These are phyloP conservation scores for Cheilosia soror DNA, from an alignment of 2,888 invertebrate species.

Conservation along the genomic window DNA sequence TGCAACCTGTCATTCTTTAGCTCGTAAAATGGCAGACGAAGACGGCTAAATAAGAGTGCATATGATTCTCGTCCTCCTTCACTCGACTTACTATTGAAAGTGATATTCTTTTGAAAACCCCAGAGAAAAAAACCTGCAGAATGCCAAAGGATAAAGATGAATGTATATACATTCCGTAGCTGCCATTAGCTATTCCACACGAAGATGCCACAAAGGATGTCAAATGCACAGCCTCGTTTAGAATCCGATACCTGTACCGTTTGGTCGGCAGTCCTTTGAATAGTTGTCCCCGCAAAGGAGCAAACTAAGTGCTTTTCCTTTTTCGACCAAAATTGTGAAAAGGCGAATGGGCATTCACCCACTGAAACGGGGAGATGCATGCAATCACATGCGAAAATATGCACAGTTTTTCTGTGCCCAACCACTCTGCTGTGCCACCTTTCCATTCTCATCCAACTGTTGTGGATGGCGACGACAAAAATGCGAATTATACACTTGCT, in stretches of 20 bases:
- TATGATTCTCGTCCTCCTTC: slow-evolving; percentile 38
- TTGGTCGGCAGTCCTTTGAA: slow-evolving; percentile 72
- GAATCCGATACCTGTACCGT: slow-evolving; percentile 70
- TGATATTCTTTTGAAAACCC: slow-evolving; percentile 30
- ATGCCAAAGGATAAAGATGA: slow-evolving; percentile 71
- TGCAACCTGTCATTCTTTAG: slow-evolving; percentile 13
- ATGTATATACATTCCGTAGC: slow-evolving; percentile 60
- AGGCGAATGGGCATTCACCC: slow-evolving; percentile 75
- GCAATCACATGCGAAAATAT: slow-evolving; percentile 72
- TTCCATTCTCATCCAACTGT: slow-evolving; percentile 26
- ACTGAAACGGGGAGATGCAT: slow-evolving; percentile 54
- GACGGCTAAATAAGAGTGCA: slow-evolving; percentile 41
- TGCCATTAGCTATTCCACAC: slow-evolving; percentile 72
- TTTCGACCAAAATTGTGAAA: slow-evolving; percentile 64
- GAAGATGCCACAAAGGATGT: slow-evolving; percentile 70
- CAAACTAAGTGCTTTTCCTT: slow-evolving; percentile 69
- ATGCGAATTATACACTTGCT: slow-evolving; percentile 76
- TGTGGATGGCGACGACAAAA: slow-evolving; percentile 72
- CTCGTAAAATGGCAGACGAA: slow-evolving; percentile 46
- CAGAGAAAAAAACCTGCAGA: slow-evolving; percentile 31
- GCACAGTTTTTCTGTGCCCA: slow-evolving; percentile 50
- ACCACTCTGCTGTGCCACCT: not conserved
- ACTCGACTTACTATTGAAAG: slow-evolving; percentile 54
- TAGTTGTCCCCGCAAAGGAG: slow-evolving; percentile 72
- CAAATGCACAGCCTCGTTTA: slow-evolving; percentile 74